Conservation (phyloP, 2,113 vertebrate genomes). For the Nicator chloris region DNA sequence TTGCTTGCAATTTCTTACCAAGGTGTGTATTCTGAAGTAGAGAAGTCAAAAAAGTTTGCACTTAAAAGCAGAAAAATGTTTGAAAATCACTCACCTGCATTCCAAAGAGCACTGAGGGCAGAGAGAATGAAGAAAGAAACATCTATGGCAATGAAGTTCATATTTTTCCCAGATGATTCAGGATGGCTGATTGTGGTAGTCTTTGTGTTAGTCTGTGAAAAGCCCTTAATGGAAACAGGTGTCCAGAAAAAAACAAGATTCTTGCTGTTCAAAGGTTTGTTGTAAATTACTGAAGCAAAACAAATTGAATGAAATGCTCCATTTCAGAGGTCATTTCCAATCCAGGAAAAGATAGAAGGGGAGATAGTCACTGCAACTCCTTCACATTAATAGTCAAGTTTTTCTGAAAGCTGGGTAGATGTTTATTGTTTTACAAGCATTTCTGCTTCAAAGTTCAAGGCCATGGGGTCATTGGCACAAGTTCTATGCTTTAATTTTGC, state of each 20-base stretch:
- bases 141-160: neutral
- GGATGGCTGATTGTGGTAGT: neutral
- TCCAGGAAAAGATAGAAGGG: neutral
- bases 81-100: conserved; percentile 38
- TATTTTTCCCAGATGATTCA: neutral
- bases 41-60: neutral
- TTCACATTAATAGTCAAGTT: neutral
- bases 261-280: conserved; percentile 38
- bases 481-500: neutral
- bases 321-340: neutral
- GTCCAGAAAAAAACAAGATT: neutral
- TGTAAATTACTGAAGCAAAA: neutral
- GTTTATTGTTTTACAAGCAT: neutral
- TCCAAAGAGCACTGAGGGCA: neutral
- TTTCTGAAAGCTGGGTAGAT: neutral
- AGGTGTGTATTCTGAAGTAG: neutral
- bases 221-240: neutral
- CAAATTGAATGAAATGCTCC: neutral
- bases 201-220: neutral
- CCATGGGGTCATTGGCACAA: neutral
- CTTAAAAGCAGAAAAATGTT: neutral
- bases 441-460: conserved; percentile 32
- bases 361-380: neutral
- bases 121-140: neutral
- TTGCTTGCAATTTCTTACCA: neutral